Conservation (phyloP, 2,113 vertebrate genomes). For the Hippocampus zosterae region DNA sequence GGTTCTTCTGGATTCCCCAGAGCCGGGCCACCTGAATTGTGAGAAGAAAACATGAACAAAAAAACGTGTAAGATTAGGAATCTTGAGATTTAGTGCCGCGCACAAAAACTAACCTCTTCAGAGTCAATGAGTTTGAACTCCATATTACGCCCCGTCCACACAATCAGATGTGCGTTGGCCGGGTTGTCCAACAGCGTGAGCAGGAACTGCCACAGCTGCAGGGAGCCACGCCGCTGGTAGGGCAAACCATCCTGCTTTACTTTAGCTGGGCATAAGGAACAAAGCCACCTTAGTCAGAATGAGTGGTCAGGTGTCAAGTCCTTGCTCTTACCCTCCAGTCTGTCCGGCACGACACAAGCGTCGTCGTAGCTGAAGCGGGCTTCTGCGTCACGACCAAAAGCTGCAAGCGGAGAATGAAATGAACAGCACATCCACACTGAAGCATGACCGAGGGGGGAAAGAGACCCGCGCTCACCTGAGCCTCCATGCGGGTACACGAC, state of each 20-base stretch:
- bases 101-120: slow-evolving; percentile 77
- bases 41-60: neutral
- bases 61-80: too few species aligned
- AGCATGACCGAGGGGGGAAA: neutral
- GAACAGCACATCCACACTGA: neutral
- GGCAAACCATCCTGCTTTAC: slow-evolving; percentile 88
- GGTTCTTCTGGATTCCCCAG: slow-evolving; percentile 94
- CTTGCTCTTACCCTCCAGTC: slow-evolving; percentile 76
- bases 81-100: neutral
- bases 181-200: slow-evolving; percentile 90
- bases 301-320: neutral
- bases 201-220: slow-evolving; percentile 96
- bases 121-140: slow-evolving; percentile 94
- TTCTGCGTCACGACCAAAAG: slow-evolving; percentile 81
- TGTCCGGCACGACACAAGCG: slow-evolving; percentile 86
- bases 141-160: slow-evolving; percentile 93
- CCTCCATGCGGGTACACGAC: slow-evolving; percentile 74
- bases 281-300: neutral
- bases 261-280: slow-evolving; percentile 68
- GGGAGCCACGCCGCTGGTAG: slow-evolving; percentile 88
- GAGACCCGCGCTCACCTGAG: slow-evolving; percentile 63
- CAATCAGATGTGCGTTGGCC: slow-evolving; percentile 86
- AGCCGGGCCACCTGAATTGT: slow-evolving; percentile 83
- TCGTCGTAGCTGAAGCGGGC: slow-evolving; percentile 85
- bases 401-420: slow-evolving; percentile 42